These are phyloP conservation scores for Solenodon paradoxus DNA, from an alignment of 2,113 vertebrate species.

Conservation along the genomic window DNA sequence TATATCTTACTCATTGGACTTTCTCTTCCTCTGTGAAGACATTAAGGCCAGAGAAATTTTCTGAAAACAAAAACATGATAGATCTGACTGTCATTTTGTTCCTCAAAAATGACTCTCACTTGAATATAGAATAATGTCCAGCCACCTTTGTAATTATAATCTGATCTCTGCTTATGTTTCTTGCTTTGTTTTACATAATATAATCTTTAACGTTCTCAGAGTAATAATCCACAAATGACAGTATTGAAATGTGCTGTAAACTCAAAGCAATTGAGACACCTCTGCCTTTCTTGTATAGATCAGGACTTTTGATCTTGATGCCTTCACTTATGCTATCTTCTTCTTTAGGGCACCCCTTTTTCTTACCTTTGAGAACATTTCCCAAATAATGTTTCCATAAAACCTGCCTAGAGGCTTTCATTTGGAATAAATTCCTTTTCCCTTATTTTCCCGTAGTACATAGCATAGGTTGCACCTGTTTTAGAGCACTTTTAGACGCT, in stretches of 20 bases:
- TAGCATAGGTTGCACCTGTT: not conserved
- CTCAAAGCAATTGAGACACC: not conserved
- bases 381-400: not conserved
- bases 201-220: not conserved
- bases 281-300: not conserved
- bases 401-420: not conserved
- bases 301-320: not conserved
- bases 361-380: not conserved
- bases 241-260: not conserved
- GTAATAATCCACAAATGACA: not conserved
- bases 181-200: not conserved
- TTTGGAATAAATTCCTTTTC: not conserved
- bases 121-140: not conserved
- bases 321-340: not conserved
- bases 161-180: not conserved
- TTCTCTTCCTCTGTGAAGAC: not conserved
- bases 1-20: not conserved
- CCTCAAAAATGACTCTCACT: not conserved
- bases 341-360: not conserved
- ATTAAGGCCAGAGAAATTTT: conserved; percentile 18
- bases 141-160: not conserved
- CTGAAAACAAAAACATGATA: not conserved
- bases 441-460: not conserved
- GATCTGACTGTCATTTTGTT: not conserved
- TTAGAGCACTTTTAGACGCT: not conserved